Percentiles rank a stretch among this genome's conserved stretches.
Evolutionary conservation across 92 coral and sea anemone genomes (phyloP).

Genomic region (Pocillopora grandis): DNA sequence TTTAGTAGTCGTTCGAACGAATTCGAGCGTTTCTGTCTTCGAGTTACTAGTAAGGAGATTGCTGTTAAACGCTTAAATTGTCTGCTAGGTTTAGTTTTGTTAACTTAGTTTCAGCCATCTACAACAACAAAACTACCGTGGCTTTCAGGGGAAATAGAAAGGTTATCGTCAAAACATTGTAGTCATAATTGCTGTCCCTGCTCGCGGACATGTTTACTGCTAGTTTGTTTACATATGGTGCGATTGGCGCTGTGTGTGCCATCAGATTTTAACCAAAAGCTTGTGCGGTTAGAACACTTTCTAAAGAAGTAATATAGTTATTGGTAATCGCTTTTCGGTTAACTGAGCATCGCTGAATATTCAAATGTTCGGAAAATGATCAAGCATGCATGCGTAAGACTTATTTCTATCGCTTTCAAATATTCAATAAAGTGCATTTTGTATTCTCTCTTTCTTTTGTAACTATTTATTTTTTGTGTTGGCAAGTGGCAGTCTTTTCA

Average conservation of each 20-base stretch:
- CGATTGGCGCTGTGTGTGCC: conserved; percentile 26
- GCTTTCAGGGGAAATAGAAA: conserved; percentile 18
- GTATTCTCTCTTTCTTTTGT: conserved; percentile 26
- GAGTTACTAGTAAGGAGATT: background rate
- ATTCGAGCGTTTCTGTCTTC: background rate
- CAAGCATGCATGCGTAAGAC: background rate
- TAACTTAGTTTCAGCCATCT: conserved; percentile 26
- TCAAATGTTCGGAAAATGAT: conserved; percentile 9
- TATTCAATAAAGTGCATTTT: conserved; percentile 35
- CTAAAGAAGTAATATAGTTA: conserved; percentile 15
- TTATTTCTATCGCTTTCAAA: background rate
- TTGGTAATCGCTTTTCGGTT: conserved; percentile 10
- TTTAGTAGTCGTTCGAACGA: background rate
- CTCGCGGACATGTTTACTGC: conserved; percentile 41
- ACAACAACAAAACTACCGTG: conserved; percentile 11
- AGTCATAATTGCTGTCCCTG: conserved; percentile 31
- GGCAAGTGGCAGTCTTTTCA: background rate
- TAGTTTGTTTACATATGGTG: conserved; percentile 32
- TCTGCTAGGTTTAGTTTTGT: conserved; percentile 5
- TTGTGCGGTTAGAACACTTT: background rate
- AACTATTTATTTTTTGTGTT: conserved; percentile 15
- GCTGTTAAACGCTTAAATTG: background rate
- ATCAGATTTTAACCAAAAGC: background rate
- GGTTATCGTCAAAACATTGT: conserved; percentile 44
- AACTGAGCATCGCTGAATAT: background rate